Percentiles rank a stretch among this genome's conserved stretches.
Conservation (phyloP, 1,140 invertebrate species). For the Sitobion miscanthi region DNA sequence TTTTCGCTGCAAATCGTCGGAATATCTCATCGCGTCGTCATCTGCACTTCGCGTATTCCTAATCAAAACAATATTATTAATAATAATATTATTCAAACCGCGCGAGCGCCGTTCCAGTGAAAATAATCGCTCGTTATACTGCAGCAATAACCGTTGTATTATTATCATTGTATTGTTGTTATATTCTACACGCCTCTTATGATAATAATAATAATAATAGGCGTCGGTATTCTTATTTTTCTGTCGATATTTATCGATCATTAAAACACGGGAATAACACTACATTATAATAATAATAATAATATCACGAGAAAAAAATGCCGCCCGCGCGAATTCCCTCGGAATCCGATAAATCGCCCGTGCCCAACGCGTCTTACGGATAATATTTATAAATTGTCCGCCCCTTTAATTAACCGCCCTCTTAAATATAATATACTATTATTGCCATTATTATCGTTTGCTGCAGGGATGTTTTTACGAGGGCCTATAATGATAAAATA, state of each 20-base stretch:
- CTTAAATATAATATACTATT: constrained; percentile 19
- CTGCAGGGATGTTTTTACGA: constrained; percentile 18
- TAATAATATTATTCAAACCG: background rate
- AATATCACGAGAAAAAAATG: background rate
- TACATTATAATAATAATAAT: too few relatives aligned
- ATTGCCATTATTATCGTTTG: constrained; percentile 34
- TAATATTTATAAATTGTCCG: background rate
- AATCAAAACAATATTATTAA: background rate
- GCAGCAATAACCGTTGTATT: background rate
- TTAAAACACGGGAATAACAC: background rate
- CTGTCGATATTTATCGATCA: background rate
- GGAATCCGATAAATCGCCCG: background rate
- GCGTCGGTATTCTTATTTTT: background rate
- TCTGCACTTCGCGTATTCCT: background rate
- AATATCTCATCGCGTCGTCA: background rate
- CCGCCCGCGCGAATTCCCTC: background rate
- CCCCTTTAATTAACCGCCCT: constrained; percentile 27
- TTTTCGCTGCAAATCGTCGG: background rate
- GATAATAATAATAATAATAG: too few relatives aligned
- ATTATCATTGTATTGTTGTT: background rate
- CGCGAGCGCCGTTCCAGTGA: background rate
- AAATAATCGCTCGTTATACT: background rate
- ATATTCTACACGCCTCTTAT: background rate
- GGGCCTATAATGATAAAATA: constrained; percentile 23
- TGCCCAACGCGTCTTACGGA: background rate